Evolutionary conservation across 2,797 vertebrate genomes (phyloP).

Genomic region (Pseudochromis fuscus): DNA sequence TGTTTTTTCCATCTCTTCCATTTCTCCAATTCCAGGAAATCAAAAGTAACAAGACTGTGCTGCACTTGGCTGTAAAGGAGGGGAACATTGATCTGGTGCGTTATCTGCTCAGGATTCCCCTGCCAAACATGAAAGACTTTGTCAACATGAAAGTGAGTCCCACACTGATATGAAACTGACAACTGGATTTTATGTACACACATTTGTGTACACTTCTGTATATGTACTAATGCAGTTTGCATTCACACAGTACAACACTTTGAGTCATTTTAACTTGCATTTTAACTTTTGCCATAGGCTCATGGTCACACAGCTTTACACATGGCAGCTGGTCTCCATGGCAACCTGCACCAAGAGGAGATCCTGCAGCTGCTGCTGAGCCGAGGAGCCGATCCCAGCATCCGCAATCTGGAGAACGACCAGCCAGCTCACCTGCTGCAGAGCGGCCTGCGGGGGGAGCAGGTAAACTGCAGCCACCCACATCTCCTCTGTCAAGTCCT

Average conservation of each 20-base stretch:
- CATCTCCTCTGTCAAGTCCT: not conserved
- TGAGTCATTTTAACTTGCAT: slow-evolving; percentile 22
- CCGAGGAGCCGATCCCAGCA: slow-evolving; percentile 89
- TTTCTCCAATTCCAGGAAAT: slow-evolving; percentile 87
- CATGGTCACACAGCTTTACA: slow-evolving; percentile 94
- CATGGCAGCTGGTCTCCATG: slow-evolving; percentile 93
- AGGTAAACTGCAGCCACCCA: slow-evolving; percentile 79
- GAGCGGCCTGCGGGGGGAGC: slow-evolving; percentile 84
- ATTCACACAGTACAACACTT: not conserved
- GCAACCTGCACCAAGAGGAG: slow-evolving; percentile 85
- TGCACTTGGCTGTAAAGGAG: slow-evolving; percentile 93
- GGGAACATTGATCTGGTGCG: slow-evolving; percentile 89
- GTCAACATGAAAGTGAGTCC: slow-evolving; percentile 93
- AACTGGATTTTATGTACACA: slow-evolving; percentile 17
- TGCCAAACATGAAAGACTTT: slow-evolving; percentile 85
- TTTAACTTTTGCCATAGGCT: slow-evolving; percentile 79
- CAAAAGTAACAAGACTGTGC: slow-evolving; percentile 92
- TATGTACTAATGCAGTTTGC: too few relatives aligned
- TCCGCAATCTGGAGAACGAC: slow-evolving; percentile 93
- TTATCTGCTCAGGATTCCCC: slow-evolving; percentile 85
- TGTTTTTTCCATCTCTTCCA: slow-evolving; percentile 39
- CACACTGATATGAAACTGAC: slow-evolving; percentile 26
- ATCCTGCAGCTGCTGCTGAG: slow-evolving; percentile 88
- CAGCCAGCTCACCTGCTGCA: slow-evolving; percentile 91
- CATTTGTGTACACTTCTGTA: not conserved